phyloP scores from a whole-genome alignment of 2,797 vertebrate genomes.

The Chiloscyllium punctatum region DNA sequence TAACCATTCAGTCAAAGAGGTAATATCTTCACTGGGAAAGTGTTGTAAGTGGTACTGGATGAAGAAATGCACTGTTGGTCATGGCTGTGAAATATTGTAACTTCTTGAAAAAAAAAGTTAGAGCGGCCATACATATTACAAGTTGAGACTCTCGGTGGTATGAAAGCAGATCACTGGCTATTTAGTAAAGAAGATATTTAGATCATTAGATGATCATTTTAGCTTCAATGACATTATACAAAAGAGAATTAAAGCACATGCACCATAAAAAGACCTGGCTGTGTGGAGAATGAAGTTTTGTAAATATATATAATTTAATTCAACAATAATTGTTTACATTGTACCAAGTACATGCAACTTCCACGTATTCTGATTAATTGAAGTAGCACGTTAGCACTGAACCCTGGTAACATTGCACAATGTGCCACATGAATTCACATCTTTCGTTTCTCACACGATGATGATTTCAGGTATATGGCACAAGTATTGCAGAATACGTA shows the following conservation, averaged over 20 bases:
- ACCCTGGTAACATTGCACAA: background rate
- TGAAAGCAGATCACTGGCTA: background rate
- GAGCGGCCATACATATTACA: background rate
- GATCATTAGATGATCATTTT: background rate
- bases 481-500: background rate
- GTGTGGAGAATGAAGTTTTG: background rate
- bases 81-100: background rate
- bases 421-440: background rate
- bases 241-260: background rate
- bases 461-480: background rate
- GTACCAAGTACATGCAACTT: background rate
- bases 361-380: background rate
- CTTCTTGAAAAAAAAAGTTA: background rate
- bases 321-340: background rate
- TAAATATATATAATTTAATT: background rate
- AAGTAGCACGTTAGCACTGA: background rate
- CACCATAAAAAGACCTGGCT: background rate
- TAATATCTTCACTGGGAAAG: slow-evolving; percentile 39
- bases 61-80: background rate
- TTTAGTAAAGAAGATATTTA: background rate
- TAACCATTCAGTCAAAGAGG: slow-evolving; percentile 43
- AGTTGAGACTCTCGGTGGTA: background rate
- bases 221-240: background rate
- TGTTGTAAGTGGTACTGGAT: background rate
- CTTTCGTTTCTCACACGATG: background rate